These are phyloP conservation scores for Smutsia temminckii DNA, from an alignment of 2,797 vertebrate genomes.

Conservation along the genomic window DNA sequence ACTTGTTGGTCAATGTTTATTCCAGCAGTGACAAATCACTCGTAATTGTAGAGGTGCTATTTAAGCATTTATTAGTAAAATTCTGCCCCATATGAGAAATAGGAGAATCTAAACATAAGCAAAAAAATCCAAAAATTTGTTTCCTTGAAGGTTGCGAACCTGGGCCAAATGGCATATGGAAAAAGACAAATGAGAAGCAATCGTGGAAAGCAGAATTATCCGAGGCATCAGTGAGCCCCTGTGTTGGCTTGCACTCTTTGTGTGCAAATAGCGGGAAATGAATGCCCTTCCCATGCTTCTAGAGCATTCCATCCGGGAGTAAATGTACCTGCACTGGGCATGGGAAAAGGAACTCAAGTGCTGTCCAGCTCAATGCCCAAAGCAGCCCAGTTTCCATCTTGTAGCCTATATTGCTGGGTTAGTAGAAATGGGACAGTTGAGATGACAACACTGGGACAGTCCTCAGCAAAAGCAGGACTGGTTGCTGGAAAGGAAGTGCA, in stretches of 20 bases:
- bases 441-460: conserved; percentile 70
- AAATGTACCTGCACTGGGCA: not conserved
- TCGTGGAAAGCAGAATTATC: conserved; percentile 77
- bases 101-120: conserved; percentile 82
- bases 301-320: not conserved
- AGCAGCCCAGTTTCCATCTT: not conserved
- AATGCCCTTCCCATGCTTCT: not conserved
- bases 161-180: conserved; percentile 68
- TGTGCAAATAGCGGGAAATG: not conserved
- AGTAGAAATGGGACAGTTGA: conserved; percentile 70
- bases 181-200: conserved; percentile 61
- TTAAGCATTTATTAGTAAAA: conserved; percentile 70
- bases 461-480: conserved; percentile 71
- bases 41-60: not conserved
- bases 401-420: conserved; percentile 60
- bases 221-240: conserved; percentile 72
- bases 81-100: conserved; percentile 79
- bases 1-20: not conserved
- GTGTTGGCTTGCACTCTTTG: not conserved
- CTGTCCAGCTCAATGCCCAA: not conserved
- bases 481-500: conserved; percentile 73
- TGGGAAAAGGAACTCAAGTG: not conserved
- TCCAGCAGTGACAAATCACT: not conserved
- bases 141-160: conserved; percentile 71
- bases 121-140: conserved; percentile 74